A percentile compares a stretch with the other conserved stretches of the same genome.
Conservation (phyloP, 2,113 vertebrate genomes). For the Nothoprocta pentlandii region DNA sequence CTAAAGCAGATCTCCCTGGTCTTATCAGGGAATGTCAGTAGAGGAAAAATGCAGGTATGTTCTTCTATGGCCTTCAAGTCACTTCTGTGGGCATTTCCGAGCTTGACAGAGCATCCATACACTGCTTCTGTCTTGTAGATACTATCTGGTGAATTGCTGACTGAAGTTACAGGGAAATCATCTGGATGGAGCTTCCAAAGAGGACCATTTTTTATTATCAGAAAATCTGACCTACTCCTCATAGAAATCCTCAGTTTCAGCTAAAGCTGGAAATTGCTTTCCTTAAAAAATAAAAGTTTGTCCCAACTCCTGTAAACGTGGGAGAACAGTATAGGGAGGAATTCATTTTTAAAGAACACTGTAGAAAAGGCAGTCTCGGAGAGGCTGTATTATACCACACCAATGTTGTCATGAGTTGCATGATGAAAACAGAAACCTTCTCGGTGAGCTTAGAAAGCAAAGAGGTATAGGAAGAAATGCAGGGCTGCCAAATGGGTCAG, state of each 20-base stretch:
- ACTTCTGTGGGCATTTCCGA: neutral
- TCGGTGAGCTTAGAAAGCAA: neutral
- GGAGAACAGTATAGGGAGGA: neutral
- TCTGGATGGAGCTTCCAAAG: neutral
- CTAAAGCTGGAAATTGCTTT: neutral
- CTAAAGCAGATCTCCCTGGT: conserved; percentile 71
- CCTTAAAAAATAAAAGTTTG: neutral
- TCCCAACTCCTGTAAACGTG: neutral
- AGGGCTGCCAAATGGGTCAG: neutral
- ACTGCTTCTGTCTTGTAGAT: neutral
- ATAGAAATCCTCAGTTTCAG: neutral
- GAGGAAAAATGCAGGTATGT: conserved; percentile 77
- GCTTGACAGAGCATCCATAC: neutral
- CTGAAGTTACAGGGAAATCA: neutral
- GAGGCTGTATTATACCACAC: neutral
- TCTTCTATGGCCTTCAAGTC: neutral
- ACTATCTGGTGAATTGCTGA: neutral
- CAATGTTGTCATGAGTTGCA: neutral
- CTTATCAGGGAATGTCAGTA: conserved; percentile 60
- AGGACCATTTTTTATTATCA: neutral
- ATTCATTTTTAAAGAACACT: neutral
- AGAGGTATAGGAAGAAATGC: neutral
- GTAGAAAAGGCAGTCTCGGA: neutral
- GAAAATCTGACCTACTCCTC: neutral
- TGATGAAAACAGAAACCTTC: neutral